phyloP scores from a whole-genome alignment of 2,797 vertebrate genomes.

The Meda fulgida region DNA sequence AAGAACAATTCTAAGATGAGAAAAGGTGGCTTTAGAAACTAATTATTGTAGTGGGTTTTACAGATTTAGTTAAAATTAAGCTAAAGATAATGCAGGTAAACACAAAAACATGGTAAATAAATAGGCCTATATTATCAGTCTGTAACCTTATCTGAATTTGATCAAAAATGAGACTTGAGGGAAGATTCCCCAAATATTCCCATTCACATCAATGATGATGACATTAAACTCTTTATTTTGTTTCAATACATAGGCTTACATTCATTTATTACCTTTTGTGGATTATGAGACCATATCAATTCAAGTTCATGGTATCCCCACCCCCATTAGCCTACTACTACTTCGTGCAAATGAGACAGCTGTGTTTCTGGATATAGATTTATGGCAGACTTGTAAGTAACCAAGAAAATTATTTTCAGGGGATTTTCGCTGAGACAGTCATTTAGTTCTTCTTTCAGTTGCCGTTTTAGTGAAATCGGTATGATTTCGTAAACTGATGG shows the following conservation, averaged over 20 bases:
- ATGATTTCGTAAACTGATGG: not conserved
- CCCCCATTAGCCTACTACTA: too few species aligned
- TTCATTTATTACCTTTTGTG: not conserved
- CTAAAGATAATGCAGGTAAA: not conserved
- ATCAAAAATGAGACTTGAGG: not conserved
- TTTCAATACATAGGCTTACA: too few species aligned
- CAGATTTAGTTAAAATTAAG: not conserved
- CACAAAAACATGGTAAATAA: not conserved
- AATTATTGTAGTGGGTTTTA: not conserved
- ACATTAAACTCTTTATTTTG: not conserved
- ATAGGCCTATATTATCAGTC: not conserved
- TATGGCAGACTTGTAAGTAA: not conserved
- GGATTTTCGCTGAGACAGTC: not conserved
- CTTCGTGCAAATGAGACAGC: too few species aligned
- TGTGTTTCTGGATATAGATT: not conserved
- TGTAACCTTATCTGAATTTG: not conserved
- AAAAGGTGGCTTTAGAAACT: not conserved
- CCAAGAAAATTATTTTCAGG: not conserved
- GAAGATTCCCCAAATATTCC: not conserved
- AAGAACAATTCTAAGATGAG: slow-evolving; percentile 8
- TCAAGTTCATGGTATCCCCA: not conserved
- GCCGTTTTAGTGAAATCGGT: not conserved
- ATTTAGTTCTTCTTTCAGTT: slow-evolving; percentile 20
- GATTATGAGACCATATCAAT: not conserved
- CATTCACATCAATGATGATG: not conserved